A percentile compares a stretch with the other conserved stretches of the same genome.
Conservation (phyloP, 2,797 vertebrate genomes). For the Phrynocephalus forsythii region DNA sequence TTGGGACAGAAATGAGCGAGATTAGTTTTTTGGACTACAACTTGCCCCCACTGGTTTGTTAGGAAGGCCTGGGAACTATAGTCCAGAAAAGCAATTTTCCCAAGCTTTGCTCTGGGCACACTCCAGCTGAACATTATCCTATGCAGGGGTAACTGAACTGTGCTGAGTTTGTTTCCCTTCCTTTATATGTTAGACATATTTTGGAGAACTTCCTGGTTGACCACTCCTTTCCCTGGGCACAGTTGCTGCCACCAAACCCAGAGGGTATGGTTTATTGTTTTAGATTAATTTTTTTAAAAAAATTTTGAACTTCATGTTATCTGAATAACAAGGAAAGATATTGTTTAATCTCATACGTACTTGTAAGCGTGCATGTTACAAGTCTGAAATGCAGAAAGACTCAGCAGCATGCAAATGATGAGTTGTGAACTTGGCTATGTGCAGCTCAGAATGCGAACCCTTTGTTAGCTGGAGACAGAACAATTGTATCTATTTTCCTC, state of each 20-base stretch:
- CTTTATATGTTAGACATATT: not conserved
- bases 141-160: not conserved
- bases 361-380: not conserved
- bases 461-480: conserved; percentile 21
- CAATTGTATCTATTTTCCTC: conserved; percentile 34
- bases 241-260: not conserved
- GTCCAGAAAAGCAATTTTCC: too few species aligned
- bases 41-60: too few species aligned
- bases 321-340: not conserved
- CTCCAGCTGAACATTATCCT: not conserved
- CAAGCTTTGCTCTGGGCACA: not conserved
- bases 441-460: not conserved
- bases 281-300: not conserved
- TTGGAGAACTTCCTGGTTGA: not conserved
- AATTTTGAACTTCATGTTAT: not conserved
- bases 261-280: not conserved
- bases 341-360: not conserved
- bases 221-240: not conserved
- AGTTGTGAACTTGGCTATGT: conserved; percentile 22
- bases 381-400: conserved; percentile 19
- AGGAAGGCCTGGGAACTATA: too few species aligned
- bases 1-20: too few species aligned
- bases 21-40: too few species aligned
- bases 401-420: conserved; percentile 11
- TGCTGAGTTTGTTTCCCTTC: not conserved